Conservation (phyloP, 2,113 vertebrate genomes). For the Syngnathus floridae region DNA sequence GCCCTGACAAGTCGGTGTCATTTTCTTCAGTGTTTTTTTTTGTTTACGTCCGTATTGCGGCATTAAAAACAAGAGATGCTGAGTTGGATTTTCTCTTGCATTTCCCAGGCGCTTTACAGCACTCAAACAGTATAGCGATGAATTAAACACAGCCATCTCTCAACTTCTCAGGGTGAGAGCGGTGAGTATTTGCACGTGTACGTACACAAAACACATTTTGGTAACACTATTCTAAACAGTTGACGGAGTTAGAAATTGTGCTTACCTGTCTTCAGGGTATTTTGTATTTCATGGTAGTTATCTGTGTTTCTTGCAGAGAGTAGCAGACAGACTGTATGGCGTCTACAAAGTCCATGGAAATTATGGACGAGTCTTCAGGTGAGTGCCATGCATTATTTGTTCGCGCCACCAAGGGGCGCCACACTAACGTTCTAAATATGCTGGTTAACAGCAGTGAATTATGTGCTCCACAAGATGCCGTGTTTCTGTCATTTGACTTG, state of each 20-base stretch:
- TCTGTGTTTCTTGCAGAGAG: conserved; percentile 70
- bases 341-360: conserved; percentile 95
- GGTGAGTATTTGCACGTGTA: conserved; percentile 70
- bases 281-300: neutral
- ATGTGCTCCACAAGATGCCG: neutral
- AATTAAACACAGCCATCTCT: conserved; percentile 82
- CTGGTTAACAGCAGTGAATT: neutral
- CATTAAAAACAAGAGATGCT: neutral
- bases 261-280: neutral
- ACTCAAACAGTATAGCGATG: conserved; percentile 89
- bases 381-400: conserved; percentile 12
- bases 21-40: neutral
- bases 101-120: conserved; percentile 82
- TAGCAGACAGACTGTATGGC: conserved; percentile 87
- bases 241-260: neutral
- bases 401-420: neutral
- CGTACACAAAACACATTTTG: neutral
- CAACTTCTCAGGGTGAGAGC: conserved; percentile 87
- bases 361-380: conserved; percentile 94
- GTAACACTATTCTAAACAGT: neutral
- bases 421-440: neutral
- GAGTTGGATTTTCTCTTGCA: conserved; percentile 28
- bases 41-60: neutral
- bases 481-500: neutral
- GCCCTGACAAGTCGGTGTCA: conserved; percentile 87